phyloP scores from a whole-genome alignment of 2,113 vertebrate species.

The Antennarius striatus region DNA sequence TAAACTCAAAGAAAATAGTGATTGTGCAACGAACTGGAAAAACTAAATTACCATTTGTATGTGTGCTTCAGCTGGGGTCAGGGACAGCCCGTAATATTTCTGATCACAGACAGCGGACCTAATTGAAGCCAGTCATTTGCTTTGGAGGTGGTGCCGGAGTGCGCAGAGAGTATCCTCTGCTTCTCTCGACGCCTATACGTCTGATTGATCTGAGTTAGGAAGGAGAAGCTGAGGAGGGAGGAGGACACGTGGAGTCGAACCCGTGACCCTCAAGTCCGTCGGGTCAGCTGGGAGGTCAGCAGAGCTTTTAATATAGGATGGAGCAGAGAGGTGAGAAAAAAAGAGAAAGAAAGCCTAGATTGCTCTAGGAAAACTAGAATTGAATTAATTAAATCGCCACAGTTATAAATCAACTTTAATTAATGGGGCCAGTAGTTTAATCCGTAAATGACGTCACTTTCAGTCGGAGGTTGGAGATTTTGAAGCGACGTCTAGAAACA shows the following conservation, averaged over 20 bases:
- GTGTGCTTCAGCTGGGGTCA: conserved; percentile 6
- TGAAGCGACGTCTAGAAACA: background rate
- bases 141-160: background rate
- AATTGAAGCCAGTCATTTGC: conserved; percentile 41
- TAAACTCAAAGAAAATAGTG: no score
- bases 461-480: no score
- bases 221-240: background rate
- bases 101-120: conserved; percentile 33
- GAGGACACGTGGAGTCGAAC: background rate
- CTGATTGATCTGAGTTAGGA: background rate
- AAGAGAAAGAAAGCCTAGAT: background rate
- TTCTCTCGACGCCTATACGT: background rate
- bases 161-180: background rate
- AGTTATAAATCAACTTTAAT: no score
- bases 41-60: background rate
- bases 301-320: no score
- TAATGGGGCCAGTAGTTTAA: no score
- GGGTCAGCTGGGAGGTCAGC: background rate
- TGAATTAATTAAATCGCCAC: no score
- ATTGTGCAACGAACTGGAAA: background rate
- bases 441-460: no score
- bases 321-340: background rate
- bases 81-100: conserved; percentile 5
- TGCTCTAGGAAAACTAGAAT: no score
- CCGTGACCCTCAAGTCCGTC: background rate